Conservation (phyloP, 1,140 invertebrate species). For the Eumaeus atala region DNA sequence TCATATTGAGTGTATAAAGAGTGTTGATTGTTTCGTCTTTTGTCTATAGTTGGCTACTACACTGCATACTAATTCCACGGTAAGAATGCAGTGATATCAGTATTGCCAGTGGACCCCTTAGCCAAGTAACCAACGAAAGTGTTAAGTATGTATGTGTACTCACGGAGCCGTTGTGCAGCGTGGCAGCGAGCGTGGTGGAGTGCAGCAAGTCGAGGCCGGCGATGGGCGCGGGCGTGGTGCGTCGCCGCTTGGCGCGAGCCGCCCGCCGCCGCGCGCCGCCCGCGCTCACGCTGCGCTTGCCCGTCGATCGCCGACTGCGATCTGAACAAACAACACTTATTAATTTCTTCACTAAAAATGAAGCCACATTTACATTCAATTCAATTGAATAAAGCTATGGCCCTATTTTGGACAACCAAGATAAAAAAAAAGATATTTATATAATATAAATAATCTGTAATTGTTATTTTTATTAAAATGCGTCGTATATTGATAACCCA, state of each 20-base stretch:
- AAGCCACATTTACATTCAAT: too few relatives aligned
- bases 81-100: not conserved
- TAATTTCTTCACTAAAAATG: too few relatives aligned
- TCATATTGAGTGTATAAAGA: too few relatives aligned
- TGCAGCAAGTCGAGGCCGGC: constrained; percentile 92
- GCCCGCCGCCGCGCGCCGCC: constrained; percentile 60
- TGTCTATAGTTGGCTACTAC: not conserved
- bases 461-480: too few relatives aligned
- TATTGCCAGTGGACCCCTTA: too few relatives aligned
- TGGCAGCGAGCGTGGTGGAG: constrained; percentile 91
- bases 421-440: too few relatives aligned
- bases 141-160: constrained; percentile 29
- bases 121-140: too few relatives aligned
- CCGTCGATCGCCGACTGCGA: constrained; percentile 47
- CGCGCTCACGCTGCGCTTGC: constrained; percentile 60
- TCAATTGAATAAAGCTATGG: too few relatives aligned
- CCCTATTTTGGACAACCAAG: too few relatives aligned
- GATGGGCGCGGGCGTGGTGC: constrained; percentile 73
- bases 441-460: too few relatives aligned
- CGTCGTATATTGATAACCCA: too few relatives aligned
- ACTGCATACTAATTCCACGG: not conserved
- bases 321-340: constrained; percentile 26
- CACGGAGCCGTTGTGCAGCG: constrained; percentile 74
- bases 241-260: constrained; percentile 51
- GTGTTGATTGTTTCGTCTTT: too few relatives aligned